Evolutionary conservation across 2,113 vertebrate species (phyloP), one percentile per base, ranked within the genome.

Genomic region (Apaloderma vittatum): DNA sequence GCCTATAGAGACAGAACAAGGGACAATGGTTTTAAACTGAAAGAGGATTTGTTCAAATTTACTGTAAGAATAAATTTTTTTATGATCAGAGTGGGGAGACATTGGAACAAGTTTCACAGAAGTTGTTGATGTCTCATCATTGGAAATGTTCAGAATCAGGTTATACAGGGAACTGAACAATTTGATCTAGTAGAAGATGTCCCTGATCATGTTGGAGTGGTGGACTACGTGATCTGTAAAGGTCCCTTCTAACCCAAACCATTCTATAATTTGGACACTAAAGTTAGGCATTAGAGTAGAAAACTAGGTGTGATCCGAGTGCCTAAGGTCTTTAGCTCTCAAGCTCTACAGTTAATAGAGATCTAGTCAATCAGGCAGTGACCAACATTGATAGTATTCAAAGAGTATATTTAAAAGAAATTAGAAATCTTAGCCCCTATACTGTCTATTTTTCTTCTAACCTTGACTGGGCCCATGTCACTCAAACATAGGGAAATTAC

Each of bases 281-380:
- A 48, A 9, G 5, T 43, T 48, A 34, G 2, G 3, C 9, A 29
- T 78, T 78, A 52, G 11, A 68, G 11, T 13, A 66, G 15, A 5
- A 73, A 3, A 54, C 6, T 75, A 21, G 2, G 19, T 30, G 5
- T 21, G 15, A 43, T 45, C n/a, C 0, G 0, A 5, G 5, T 43
- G 15, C 6, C n/a, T 70, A 66, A 73, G 5, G 6, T 77, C 59
- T 82, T 63, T 26, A 89, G 6, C 8, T 62, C 13, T 75, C 54
- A 21, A 83, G 1, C 2, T 63, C 15, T 32, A 8, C 5, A 66
- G 6, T 4, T 37, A 34, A 49, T 2, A 66, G 12, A 34, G 20
- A 51, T 55, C 6, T 24, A 67, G 14, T n/a, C 4, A 79, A 40
- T 24, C 67, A 46, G 26, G 6, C 14, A 59, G 17, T 72, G 32